Evolutionary conservation across 2,888 invertebrate genomes (phyloP).

Genomic region (Leptinotarsa juncta): DNA sequence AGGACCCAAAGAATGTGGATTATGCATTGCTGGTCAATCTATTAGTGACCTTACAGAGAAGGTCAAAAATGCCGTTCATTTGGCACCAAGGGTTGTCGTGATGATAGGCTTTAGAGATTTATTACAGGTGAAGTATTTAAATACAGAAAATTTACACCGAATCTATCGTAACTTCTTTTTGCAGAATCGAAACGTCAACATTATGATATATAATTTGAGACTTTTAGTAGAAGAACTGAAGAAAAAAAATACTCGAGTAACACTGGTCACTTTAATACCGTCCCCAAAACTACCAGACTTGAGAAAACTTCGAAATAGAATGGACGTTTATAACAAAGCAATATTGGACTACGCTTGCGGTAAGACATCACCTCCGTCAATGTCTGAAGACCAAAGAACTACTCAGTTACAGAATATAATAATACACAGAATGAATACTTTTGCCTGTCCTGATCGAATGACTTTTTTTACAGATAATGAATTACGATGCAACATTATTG

Average conservation of each 20-base stretch:
- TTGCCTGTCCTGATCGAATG: background rate
- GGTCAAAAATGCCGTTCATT: constrained; percentile 46
- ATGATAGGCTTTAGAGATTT: constrained; percentile 57
- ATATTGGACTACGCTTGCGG: constrained; percentile 53
- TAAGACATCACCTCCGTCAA: constrained; percentile 28
- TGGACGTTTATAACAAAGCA: constrained; percentile 55
- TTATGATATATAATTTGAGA: constrained; percentile 54
- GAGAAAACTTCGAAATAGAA: constrained; percentile 44
- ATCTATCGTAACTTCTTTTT: constrained; percentile 25
- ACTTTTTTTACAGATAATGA: constrained; percentile 43
- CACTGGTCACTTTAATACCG: constrained; percentile 54
- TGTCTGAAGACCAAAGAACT: no score
- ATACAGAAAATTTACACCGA: background rate
- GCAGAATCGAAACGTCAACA: constrained; percentile 51
- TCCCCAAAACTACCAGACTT: constrained; percentile 51
- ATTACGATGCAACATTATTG: constrained; percentile 53
- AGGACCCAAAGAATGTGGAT: constrained; percentile 53
- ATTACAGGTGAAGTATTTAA: constrained; percentile 41
- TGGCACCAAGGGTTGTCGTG: constrained; percentile 56
- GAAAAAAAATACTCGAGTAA: constrained; percentile 51
- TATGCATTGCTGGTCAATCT: constrained; percentile 52
- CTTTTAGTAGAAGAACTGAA: constrained; percentile 51
- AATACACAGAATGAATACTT: no score
- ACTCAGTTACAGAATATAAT: no score
- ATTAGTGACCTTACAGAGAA: constrained; percentile 52